Evolutionary conservation across 2,113 vertebrate species (phyloP), one percentile per base, ranked within the genome.

Genomic region (Podarcis raffonei): DNA sequence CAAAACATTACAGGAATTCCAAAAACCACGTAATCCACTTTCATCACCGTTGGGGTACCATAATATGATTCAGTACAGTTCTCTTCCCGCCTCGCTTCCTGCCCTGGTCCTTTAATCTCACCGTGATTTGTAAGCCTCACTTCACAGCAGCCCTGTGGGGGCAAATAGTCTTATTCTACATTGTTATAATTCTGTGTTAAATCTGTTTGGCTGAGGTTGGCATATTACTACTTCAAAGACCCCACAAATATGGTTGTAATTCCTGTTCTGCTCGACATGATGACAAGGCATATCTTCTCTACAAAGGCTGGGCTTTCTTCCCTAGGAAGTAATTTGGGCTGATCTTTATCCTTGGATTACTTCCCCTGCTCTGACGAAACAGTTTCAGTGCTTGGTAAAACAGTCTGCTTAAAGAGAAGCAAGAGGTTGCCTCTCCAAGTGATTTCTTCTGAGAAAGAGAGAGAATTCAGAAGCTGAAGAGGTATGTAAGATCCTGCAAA

Each of bases 191-290:
- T 91, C 74, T 87, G 35, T n/a, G 6, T 27, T 35, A 11, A 27
- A n/a, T 39, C 22, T 1, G 0, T 65, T 35, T 0, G 0, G 39
- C 13, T 85, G 84, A 20, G 82, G 12, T 35, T 86, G 0, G 0
- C 79, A 57, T 85, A 35, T 74, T 78, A 74, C 18, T 0, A 0
- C 4, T 68, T 75, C 77, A 65, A n/a, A 4, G 20, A n/a, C 71
- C 62, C 77, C 35, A 12, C 32, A 78, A 78, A 85, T 42, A 20
- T 62, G 37, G 30, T 9, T 86, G 30, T 1, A 62, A 53, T 79
- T 48, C 87, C 76, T 69, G 57, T 83, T 16, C 68, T 89, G 53
- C 11, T 22, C 57, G 4, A 9, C 1, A 1, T 15, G 85, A 81
- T 91, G 84, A 89, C 16, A 91, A 76, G 30, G 2, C 68, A 9